Base-by-base conservation (phyloP, 2,888 invertebrate species). In the Alsophila aescularia region DNA sequence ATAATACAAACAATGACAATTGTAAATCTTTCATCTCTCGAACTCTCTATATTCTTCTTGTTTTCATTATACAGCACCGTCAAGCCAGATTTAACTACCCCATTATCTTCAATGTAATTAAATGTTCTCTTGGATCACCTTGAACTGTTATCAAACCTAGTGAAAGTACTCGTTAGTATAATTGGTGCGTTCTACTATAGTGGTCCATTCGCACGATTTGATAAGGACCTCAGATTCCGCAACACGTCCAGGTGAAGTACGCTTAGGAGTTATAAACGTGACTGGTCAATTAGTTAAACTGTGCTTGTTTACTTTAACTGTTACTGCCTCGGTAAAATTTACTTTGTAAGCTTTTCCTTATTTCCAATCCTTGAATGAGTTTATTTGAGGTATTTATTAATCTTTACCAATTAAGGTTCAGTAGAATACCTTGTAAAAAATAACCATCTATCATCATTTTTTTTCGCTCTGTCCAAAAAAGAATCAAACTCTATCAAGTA, bases 121-220 rank as follows among this genome's bases (percentile, higher is more conserved):
- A n/a, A 78, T 72, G 71, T 77, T 77, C 66, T 75, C 70, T 77
- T 67, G 72, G 82, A 79, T 84, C 72, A 84, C 88, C 86, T 89
- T 87, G 87, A 86, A 87, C 84, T 77, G 81, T 66, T 85, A 85
- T 85, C 81, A 77, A 70, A 64, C 56, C 60, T 69, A 86, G 90
- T 87, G 89, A 90, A 90, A 90, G 90, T 89, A 73, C 79, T 90
- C 83, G 86, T 88, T 87, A 85, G 83, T 80, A 57, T 87, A 89
- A 90, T 87, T 88, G 85, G 81, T 81, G 70, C 73, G 75, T 78
- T 74, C 66, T 69, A 43, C 52, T 55, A 14, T 16, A 75, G 73
- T 73, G 70, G 77, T 83, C 74, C 78, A 77, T 83, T 82, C 79
- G 79, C 81, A 83, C 81, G 79, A 81, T 76, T 76, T 81, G 85